These are phyloP conservation scores for Sitophilus oryzae DNA, from an alignment of 1,140 invertebrate genomes.

Conservation along the genomic window DNA sequence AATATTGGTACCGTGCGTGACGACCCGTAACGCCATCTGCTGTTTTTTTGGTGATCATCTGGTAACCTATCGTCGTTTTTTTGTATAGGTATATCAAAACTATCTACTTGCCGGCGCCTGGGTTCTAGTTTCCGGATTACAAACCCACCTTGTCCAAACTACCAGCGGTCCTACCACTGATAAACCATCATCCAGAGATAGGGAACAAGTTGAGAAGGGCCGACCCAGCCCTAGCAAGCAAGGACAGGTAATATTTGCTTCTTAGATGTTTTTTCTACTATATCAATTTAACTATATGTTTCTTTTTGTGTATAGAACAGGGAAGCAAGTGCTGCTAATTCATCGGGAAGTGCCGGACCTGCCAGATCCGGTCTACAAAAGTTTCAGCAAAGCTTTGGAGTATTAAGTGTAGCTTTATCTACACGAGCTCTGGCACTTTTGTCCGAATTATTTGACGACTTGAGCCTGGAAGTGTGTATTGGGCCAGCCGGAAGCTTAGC, in stretches of 20 bases:
- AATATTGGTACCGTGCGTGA: background rate
- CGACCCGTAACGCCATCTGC: too few species aligned
- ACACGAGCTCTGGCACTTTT: constrained; percentile 65
- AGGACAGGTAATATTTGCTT: constrained; percentile 5
- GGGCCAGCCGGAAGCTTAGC: constrained; percentile 29
- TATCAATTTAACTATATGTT: background rate
- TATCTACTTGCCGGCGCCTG: constrained; percentile 81
- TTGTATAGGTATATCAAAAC: constrained; percentile 74
- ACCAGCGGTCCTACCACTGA: constrained; percentile 42
- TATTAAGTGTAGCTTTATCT: constrained; percentile 73
- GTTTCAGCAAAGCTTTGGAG: constrained; percentile 72
- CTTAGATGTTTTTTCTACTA: background rate
- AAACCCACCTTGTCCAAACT: constrained; percentile 58
- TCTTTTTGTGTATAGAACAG: constrained; percentile 39
- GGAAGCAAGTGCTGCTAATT: constrained; percentile 46
- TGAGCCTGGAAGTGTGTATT: constrained; percentile 52
- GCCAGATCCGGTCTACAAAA: constrained; percentile 39
- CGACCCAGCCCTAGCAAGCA: constrained; percentile 58
- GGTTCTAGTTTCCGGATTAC: constrained; percentile 80
- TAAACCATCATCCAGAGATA: constrained; percentile 26
- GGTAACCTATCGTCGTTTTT: constrained; percentile 2
- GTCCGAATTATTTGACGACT: constrained; percentile 60
- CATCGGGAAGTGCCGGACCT: constrained; percentile 28
- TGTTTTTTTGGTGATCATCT: too few species aligned
- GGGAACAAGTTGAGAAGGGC: constrained; percentile 51